Percentiles rank a stretch among this genome's conserved stretches.
phyloP scores from a whole-genome alignment of 2,797 vertebrate genomes.

The Enteromius unitaeniatus region DNA sequence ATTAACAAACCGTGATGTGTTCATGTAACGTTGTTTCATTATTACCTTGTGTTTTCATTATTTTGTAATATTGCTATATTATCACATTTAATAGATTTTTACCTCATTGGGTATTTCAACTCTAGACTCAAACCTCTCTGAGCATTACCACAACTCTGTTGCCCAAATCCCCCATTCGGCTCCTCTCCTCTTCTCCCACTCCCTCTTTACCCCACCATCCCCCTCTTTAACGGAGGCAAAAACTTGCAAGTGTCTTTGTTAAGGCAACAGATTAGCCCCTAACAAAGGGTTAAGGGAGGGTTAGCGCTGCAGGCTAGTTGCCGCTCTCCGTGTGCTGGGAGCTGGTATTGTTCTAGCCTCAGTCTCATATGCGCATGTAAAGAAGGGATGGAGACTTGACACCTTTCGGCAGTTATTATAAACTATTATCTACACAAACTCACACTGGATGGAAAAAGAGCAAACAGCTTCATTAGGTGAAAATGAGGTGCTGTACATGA shows the following conservation, averaged over 20 bases:
- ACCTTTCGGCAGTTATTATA: not conserved
- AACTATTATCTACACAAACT: not conserved
- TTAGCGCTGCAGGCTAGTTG: slow-evolving; percentile 63
- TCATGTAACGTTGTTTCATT: not conserved
- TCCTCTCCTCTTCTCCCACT: slow-evolving; percentile 18
- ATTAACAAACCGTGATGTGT: not conserved
- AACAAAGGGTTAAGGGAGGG: slow-evolving; percentile 69
- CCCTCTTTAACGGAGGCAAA: slow-evolving; percentile 38
- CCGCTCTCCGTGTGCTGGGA: slow-evolving; percentile 72
- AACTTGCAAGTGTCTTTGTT: slow-evolving; percentile 58
- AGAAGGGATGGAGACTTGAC: slow-evolving; percentile 12
- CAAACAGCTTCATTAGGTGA: not conserved
- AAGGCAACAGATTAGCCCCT: slow-evolving; percentile 72
- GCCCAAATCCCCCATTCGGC: slow-evolving; percentile 53
- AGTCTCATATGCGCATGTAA: slow-evolving; percentile 71
- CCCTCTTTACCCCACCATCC: slow-evolving; percentile 37
- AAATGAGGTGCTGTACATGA: not conserved
- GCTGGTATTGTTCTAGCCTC: slow-evolving; percentile 71
- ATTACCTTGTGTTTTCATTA: not conserved
- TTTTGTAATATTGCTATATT: not conserved
- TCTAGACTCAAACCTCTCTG: not conserved
- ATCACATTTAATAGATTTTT: not conserved
- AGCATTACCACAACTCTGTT: slow-evolving; percentile 8
- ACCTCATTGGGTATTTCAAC: not conserved
- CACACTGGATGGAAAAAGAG: not conserved